Evolutionary conservation across 2,113 vertebrate species (phyloP).

Genomic region (Salminus brasiliensis): DNA sequence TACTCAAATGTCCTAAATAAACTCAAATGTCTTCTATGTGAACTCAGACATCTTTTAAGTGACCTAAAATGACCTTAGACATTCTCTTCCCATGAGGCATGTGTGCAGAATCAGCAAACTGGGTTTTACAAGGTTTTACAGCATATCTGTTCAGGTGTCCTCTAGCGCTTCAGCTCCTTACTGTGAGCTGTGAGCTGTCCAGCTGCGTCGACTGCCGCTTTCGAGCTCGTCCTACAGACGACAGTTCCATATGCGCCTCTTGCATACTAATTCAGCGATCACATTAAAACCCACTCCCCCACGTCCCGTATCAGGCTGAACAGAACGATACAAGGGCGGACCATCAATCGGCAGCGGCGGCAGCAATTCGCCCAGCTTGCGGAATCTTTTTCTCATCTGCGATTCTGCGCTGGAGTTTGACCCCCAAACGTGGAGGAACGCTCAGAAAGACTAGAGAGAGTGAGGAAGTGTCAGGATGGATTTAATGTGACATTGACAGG

Average conservation of each 20-base stretch:
- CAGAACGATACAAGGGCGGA: constrained; percentile 46
- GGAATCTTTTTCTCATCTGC: constrained; percentile 4
- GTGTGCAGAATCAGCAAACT: neutral
- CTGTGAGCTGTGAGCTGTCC: constrained; percentile 57
- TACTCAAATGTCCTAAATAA: too few species aligned
- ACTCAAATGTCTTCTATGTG: neutral
- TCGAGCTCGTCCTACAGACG: constrained; percentile 7
- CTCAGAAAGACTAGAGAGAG: constrained; percentile 67
- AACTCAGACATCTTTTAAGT: neutral
- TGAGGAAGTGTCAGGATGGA: constrained; percentile 64
- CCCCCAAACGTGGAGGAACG: constrained; percentile 45
- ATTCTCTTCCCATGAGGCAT: neutral
- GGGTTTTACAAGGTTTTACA: constrained; percentile 16
- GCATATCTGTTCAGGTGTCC: constrained; percentile 26
- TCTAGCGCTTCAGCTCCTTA: constrained; percentile 39
- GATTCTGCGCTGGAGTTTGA: neutral
- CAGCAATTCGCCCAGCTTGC: neutral
- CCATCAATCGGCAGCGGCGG: neutral
- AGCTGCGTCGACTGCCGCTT: constrained; percentile 35
- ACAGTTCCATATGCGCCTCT: neutral
- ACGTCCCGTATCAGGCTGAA: constrained; percentile 10
- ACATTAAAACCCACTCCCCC: constrained; percentile 66
- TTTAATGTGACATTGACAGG: constrained; percentile 73
- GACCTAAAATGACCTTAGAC: neutral
- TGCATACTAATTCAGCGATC: constrained; percentile 69